Base-by-base conservation (phyloP, 2,888 invertebrate genomes). In the Tetrapedia diversipes region DNA sequence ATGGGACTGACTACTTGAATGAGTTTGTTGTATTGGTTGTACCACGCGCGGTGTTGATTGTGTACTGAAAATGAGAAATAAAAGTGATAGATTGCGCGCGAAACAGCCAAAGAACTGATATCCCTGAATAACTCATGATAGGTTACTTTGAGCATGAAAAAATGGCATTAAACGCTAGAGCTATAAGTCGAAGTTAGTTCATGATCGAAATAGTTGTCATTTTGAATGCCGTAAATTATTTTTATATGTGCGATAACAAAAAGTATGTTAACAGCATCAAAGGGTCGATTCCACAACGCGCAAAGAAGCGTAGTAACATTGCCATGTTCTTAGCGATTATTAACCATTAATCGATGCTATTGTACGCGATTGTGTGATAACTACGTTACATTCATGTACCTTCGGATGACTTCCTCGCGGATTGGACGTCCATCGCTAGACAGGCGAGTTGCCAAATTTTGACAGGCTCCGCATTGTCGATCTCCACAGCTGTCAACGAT, bases 401-500 rank as follows among this genome's bases (percentile, higher is more conserved):
- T 90, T 90, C 90, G 86, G 79, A 90, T 90, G 87, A 90, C 87
- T 81, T 90, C 90, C 85, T 90, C 89, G 79, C 90, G 90, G 84
- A 89, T 81, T 82, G 89, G 87, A 76, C 88, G 90, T 87, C 90
- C 88, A 81, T 90, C 89, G 89, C 89, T 89, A 87, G 89, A 90
- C 85, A 90, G 82, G 87, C 90, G 90, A 86, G 90, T 87, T 85
- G 89, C 90, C 88, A 90, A 89, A 85, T 88, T 89, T 85, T 90
- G 90, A 88, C 90, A 90, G 88, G 90, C 88, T 86, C 90, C 89
- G 82, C 90, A 90, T 77, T 90, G 90, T 79, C 89, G 90, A 82
- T 90, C 90, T 86, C 89, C 90, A 85, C 90, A 90, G 86, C 90
- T 90, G 90, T 90, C 84, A 89, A 90, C 83, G 79, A 90, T 86